Percentiles rank a stretch among this genome's conserved stretches.
These are phyloP conservation scores for Eucera pruinosa DNA, from an alignment of 2,888 invertebrate species.

Conservation along the genomic window DNA sequence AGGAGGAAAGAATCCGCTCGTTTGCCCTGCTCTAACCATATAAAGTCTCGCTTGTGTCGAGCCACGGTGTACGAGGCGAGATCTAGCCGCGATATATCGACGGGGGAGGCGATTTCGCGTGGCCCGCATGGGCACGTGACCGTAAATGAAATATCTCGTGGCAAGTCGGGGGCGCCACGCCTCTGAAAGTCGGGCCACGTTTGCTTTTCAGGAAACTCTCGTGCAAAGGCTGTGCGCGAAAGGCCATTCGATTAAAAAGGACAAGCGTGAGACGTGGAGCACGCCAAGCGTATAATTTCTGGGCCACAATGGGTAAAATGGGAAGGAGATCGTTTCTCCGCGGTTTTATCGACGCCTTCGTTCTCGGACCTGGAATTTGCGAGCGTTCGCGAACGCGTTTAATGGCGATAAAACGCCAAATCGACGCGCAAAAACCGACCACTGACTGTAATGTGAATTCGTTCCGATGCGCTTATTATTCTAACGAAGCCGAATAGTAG, in stretches of 20 bases:
- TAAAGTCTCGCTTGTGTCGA: slow-evolving; percentile 41
- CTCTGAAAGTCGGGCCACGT: slow-evolving; percentile 36
- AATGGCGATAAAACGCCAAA: background rate
- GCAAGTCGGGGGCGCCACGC: slow-evolving; percentile 54
- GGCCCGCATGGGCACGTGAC: slow-evolving; percentile 53
- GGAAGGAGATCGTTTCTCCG: slow-evolving; percentile 42
- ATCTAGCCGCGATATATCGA: slow-evolving; percentile 49
- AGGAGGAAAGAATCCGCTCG: slow-evolving; percentile 1
- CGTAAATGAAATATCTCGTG: slow-evolving; percentile 56
- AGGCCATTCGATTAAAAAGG: slow-evolving; percentile 60
- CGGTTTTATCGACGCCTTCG: slow-evolving; percentile 44
- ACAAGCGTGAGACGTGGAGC: slow-evolving; percentile 19
- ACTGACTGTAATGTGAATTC: background rate
- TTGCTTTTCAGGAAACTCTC: slow-evolving; percentile 55
- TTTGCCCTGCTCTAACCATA: slow-evolving; percentile 34
- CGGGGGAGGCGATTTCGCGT: slow-evolving; percentile 51
- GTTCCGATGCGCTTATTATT: background rate
- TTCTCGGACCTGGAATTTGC: slow-evolving; percentile 41
- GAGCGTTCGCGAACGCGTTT: slow-evolving; percentile 18
- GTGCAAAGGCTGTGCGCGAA: slow-evolving; percentile 46
- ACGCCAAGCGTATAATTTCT: slow-evolving; percentile 56
- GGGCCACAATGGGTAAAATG: slow-evolving; percentile 53
- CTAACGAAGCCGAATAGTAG: background rate
- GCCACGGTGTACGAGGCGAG: slow-evolving; percentile 24
- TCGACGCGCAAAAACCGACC: background rate